Base-by-base conservation (phyloP, 2,113 vertebrate species). In the Perca flavescens region DNA sequence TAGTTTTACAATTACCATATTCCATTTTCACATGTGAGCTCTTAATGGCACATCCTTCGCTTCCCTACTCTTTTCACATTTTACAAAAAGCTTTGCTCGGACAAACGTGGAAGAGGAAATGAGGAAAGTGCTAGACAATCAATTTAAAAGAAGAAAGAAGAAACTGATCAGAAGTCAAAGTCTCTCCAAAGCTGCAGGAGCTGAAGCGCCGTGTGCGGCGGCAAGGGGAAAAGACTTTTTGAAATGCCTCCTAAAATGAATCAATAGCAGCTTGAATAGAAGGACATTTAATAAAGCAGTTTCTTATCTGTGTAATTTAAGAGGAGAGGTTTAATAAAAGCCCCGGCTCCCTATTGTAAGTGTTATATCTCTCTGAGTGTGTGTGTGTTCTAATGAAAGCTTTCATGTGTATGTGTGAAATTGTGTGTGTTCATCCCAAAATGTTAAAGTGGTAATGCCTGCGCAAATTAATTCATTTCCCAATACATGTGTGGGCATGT, bases 221-320 rank as follows among this genome's bases (percentile, higher is more conserved):
- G 64, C 28, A 64, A 21, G 9, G 9, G 80, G 74, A 86, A 91
- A 84, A 56, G 56, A 86, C 87, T 84, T 85, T 88, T 84, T 84
- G 21, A 87, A 91, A 82, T 73, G 68, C 70, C 72, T 87, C 63
- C 50, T 62, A 75, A 88, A 84, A 91, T 83, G 73, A 92, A 93
- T 92, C 88, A 87, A 89, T 89, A 79, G 85, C 63, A 72, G 79
- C 71, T 87, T 86, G 76, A 87, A 91, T 76, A 85, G 58, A 87
- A 79, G 81, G 79, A 85, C 81, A 87, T 93, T 91, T 88, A 89
- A 90, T 88, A 89, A 91, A 87, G 84, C 52, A 43, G 80, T 73
- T 74, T 83, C 78, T 91, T 89, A 91, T 91, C 87, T 77, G 61
- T 16, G 77, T 63, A 75, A 78, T 82, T 87, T 86, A 86, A 87